Evolutionary conservation across 1,140 invertebrate species (phyloP).

Genomic region (Bombus confusus): DNA sequence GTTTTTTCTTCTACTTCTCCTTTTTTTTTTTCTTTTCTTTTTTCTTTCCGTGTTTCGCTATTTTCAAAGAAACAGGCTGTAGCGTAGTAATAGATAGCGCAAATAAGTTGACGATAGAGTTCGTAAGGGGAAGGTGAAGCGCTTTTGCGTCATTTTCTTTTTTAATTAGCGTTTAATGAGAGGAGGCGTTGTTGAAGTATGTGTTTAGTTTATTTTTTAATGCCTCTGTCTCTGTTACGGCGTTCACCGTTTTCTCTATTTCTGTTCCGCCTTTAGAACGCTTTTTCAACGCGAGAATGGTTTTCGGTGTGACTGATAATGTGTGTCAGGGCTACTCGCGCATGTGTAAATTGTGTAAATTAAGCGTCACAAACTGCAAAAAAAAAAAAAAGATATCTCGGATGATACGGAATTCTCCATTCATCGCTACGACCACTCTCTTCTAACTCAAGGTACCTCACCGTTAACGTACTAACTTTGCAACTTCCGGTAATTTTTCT

Average conservation of each 20-base stretch:
- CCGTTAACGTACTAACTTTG: constrained; percentile 55
- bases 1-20: constrained; percentile 9
- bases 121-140: constrained; percentile 19
- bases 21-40: constrained; percentile 19
- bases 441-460: constrained; percentile 66
- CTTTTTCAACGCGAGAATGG: constrained; percentile 68
- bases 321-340: constrained; percentile 71
- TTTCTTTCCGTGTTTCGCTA: constrained; percentile 26
- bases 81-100: constrained; percentile 42
- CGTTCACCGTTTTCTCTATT: constrained; percentile 42
- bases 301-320: constrained; percentile 63
- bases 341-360: constrained; percentile 75
- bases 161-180: constrained; percentile 6
- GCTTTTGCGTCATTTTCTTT: constrained; percentile 37
- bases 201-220: constrained; percentile 44
- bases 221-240: constrained; percentile 13
- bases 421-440: constrained; percentile 61
- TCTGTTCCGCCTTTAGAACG: constrained; percentile 47
- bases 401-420: constrained; percentile 65
- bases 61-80: constrained; percentile 21
- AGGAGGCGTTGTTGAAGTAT: constrained; percentile 16
- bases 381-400: constrained; percentile 31
- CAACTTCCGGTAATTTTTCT: constrained; percentile 58
- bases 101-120: constrained; percentile 19
- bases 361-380: constrained; percentile 64